Evolutionary conservation across 2,888 invertebrate genomes (phyloP).

Genomic region (Lampropteryx suffumata): DNA sequence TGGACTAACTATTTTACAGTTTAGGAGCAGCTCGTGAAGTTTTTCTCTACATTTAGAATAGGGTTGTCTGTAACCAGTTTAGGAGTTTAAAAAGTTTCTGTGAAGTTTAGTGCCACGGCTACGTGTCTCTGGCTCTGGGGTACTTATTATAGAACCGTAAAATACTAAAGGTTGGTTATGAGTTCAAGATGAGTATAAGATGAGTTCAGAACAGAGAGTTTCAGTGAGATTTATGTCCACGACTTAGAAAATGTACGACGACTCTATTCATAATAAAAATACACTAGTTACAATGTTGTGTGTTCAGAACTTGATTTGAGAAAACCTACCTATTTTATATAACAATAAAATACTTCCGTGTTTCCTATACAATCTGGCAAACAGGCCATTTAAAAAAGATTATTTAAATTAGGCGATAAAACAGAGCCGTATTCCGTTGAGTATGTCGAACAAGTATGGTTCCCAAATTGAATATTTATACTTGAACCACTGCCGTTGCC

Average conservation of each 20-base stretch:
- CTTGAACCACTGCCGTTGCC: constrained; percentile 43
- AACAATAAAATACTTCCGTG: neutral
- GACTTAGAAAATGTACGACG: too few species aligned
- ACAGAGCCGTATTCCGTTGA: constrained; percentile 26
- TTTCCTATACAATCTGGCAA: constrained; percentile 14
- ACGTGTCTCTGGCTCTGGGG: neutral
- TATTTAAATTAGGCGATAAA: constrained; percentile 36
- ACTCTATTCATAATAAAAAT: too few species aligned
- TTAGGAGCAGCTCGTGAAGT: neutral
- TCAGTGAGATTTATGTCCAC: too few species aligned
- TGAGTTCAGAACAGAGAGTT: too few species aligned
- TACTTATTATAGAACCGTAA: neutral
- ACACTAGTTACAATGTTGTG: too few species aligned
- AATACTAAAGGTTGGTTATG: too few species aligned
- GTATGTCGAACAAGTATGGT: constrained; percentile 44
- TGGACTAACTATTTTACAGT: constrained; percentile 19
- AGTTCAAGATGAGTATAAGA: too few species aligned
- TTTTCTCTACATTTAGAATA: constrained; percentile 6
- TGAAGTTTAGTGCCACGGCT: neutral
- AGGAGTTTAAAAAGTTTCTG: neutral
- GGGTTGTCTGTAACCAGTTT: constrained; percentile 6
- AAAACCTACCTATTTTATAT: too few species aligned
- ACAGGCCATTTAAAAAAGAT: constrained; percentile 33
- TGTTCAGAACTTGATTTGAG: too few species aligned
- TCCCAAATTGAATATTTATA: constrained; percentile 66